These are phyloP conservation scores for Leptinotarsa peninsularis DNA, from an alignment of 2,888 invertebrate genomes.

Conservation along the genomic window DNA sequence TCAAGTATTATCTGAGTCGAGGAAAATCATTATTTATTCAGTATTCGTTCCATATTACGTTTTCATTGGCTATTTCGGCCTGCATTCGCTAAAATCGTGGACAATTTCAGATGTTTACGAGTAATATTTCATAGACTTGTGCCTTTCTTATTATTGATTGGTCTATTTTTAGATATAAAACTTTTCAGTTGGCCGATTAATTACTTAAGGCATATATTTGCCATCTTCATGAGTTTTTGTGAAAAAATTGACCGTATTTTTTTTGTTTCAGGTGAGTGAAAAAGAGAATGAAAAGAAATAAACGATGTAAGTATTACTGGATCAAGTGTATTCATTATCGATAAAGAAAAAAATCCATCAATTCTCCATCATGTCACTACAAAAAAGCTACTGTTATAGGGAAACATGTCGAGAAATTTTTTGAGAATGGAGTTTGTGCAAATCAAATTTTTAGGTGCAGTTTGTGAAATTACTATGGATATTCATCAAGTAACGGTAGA, in stretches of 20 bases:
- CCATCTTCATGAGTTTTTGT: no score
- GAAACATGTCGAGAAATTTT: no score
- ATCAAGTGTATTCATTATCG: background rate
- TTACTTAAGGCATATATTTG: no score
- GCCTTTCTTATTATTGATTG: constrained; percentile 23
- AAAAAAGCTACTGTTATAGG: no score
- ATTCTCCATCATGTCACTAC: background rate
- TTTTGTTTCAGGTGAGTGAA: background rate
- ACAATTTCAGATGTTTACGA: background rate
- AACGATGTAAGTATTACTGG: background rate
- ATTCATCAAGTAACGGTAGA: no score
- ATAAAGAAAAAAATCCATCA: background rate
- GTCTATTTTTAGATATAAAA: constrained; percentile 23
- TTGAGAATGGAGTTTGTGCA: no score
- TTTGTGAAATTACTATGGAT: no score
- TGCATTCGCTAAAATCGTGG: background rate
- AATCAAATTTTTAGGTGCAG: no score
- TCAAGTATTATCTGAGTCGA: background rate
- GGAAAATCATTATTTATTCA: background rate
- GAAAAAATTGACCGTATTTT: background rate
- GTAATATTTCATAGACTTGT: constrained; percentile 23
- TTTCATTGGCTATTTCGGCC: background rate
- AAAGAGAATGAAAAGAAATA: background rate
- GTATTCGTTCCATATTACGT: background rate
- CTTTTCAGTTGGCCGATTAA: no score